These are phyloP conservation scores for Hyphantria cunea DNA, from an alignment of 1,140 invertebrate genomes.

Conservation along the genomic window DNA sequence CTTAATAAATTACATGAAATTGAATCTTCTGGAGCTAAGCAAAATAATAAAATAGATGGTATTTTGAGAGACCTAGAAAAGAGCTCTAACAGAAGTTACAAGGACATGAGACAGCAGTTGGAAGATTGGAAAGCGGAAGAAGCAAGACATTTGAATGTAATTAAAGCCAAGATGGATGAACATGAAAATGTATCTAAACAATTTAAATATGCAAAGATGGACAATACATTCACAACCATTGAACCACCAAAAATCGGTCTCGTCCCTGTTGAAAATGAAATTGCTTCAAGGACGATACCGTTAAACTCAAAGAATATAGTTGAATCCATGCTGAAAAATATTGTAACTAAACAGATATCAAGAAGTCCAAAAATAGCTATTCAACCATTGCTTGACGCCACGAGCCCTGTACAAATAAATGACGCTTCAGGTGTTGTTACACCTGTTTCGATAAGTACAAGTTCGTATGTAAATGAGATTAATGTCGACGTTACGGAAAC, in stretches of 20 bases:
- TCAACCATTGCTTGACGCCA: too few relatives aligned
- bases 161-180: constrained; percentile 9
- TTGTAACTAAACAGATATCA: too few relatives aligned
- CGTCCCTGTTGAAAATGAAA: background rate
- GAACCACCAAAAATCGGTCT: too few relatives aligned
- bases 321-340: too few relatives aligned
- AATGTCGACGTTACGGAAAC: background rate
- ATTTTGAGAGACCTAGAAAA: constrained; percentile 10
- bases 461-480: background rate
- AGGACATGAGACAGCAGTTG: constrained; percentile 17
- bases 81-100: constrained; percentile 8
- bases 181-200: constrained; percentile 4
- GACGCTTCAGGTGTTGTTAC: background rate
- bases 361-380: too few relatives aligned
- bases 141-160: constrained; percentile 6
- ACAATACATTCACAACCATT: background rate
- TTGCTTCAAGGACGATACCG: background rate
- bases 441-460: constrained; percentile 3
- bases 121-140: constrained; percentile 32
- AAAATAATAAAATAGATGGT: constrained; percentile 37
- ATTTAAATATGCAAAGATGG: background rate
- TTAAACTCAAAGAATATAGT: too few relatives aligned
- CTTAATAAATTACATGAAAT: constrained; percentile 30
- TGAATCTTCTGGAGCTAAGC: constrained; percentile 19
- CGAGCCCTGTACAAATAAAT: background rate